Conservation (phyloP, 1,140 invertebrate species). For the Nephila pilipes region DNA sequence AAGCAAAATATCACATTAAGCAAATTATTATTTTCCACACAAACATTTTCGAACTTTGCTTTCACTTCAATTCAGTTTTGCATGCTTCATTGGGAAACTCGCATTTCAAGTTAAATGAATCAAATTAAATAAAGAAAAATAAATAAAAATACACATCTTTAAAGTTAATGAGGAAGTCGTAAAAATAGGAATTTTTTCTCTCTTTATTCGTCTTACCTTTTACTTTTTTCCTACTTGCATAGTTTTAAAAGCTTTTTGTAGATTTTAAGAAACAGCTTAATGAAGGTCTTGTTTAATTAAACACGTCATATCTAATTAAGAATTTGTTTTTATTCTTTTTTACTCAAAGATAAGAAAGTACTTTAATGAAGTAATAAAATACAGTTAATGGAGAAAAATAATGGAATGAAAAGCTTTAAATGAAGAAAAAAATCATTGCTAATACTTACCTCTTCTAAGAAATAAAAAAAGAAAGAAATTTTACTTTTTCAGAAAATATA, state of each 20-base stretch:
- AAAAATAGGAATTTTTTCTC: background rate
- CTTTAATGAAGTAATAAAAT: constrained; percentile 45
- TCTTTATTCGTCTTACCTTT: background rate
- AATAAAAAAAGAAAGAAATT: background rate
- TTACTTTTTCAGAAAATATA: too few species aligned
- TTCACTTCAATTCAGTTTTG: too few species aligned
- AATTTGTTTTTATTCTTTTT: constrained; percentile 21
- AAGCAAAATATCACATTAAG: too few species aligned
- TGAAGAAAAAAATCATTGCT: background rate
- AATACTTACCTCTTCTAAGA: background rate
- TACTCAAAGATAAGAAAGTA: background rate
- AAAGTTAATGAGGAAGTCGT: constrained; percentile 8
- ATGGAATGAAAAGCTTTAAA: background rate
- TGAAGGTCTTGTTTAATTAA: constrained; percentile 54
- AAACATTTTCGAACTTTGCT: too few species aligned
- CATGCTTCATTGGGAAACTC: background rate
- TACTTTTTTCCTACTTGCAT: background rate
- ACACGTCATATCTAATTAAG: constrained; percentile 61
- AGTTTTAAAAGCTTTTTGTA: background rate
- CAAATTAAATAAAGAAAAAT: background rate
- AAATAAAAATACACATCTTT: background rate
- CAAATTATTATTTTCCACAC: too few species aligned
- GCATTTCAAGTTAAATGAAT: background rate
- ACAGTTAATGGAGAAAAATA: constrained; percentile 1
- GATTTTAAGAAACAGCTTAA: constrained; percentile 28